Base-by-base conservation (phyloP, 2,888 invertebrate genomes). In the Eupithecia inturbata region DNA sequence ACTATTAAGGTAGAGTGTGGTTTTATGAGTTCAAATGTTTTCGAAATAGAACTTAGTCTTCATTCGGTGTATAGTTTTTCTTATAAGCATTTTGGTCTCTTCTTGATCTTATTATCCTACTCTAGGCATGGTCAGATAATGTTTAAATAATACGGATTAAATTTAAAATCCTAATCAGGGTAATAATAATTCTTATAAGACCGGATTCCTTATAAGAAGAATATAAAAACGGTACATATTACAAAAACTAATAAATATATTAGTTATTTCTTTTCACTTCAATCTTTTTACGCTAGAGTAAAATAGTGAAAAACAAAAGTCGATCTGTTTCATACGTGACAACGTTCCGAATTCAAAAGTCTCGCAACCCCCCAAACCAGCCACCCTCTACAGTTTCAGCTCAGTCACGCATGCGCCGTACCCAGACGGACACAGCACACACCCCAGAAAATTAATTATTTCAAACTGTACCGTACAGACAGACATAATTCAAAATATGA, bases 391-490 rank as follows among this genome's bases (percentile, higher is more conserved):
- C 85, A 82, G 84, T 87, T 88, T 87, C 88, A 85, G 87, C 87
- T 87, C 80, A 83, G 82, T 85, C 84, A 73, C 93, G 94, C 93
- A 90, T 90, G 93, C 93, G 92, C 87, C 79, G 28, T 79, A 68
- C 81, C 81, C 83, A 84, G 85, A 81, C 84, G 87, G 88, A 84
- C 88, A 87, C 88, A 84, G 87, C 86, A 90, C 91, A 91, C 89
- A 90, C 89, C 90, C 90, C 88, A 82, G 87, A 87, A 91, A 91
- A 91, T 92, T 92, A 92, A 92, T 92, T 92, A 92, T 91, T 89
- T 86, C 87, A 89, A 90, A 90, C 88, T 85, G 84, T 85, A 83
- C 84, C 83, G 73, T 57, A 76, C 75, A 31, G 68, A 53, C 49
- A 71, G 75, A 53, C 68, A 71, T 86, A 86, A 84, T 84, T 84